Evolutionary conservation across 2,113 vertebrate genomes (phyloP), one percentile per base, ranked within the genome.

Genomic region (Propithecus coquereli): DNA sequence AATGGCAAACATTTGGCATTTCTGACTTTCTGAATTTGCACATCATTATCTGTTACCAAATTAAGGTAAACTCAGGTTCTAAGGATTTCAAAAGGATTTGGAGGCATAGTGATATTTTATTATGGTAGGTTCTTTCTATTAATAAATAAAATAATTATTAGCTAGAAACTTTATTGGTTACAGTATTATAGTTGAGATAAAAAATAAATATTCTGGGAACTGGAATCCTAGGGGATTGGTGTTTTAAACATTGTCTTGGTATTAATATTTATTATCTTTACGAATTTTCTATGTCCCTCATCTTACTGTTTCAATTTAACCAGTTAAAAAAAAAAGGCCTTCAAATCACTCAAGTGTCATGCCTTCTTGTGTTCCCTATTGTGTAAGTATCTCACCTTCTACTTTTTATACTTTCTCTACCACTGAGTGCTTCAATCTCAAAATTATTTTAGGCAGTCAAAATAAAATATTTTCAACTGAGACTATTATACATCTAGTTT

Each of bases 391-490:
- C 70, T 94, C 47, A 80, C 68, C 87, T 81, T 87, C 59, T 93
- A 30, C 54, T 93, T 93, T 93, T 89, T 79, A 73, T 30, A 88
- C 32, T 86, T 85, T 65, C 16, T 95, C 43, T 83, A 59, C 65
- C 5, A 11, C 12, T 54, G 86, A 79, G 23, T 71, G 45, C 77
- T 96, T 94, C 82, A 97, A 27, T 34, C 61, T 94, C 17, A 47
- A 94, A 87, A 94, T 90, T 87, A 4, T 61, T 92, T 94, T 52
- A 65, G 79, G 34, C 83, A 95, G 80, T 90, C 47, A 94, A 96
- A 92, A 70, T 76, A 76, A 77, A 77, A 54, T 87, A 80, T 70
- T 95, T 97, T 84, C 54, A 90, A 13, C 40, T 71, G 63, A 92
- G n/a, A 83, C 65, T 88, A 6, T 71, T 71, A 68, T 47, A 80